These are phyloP conservation scores for Heliangelus exortis DNA, from an alignment of 2,797 vertebrate genomes.

Conservation along the genomic window DNA sequence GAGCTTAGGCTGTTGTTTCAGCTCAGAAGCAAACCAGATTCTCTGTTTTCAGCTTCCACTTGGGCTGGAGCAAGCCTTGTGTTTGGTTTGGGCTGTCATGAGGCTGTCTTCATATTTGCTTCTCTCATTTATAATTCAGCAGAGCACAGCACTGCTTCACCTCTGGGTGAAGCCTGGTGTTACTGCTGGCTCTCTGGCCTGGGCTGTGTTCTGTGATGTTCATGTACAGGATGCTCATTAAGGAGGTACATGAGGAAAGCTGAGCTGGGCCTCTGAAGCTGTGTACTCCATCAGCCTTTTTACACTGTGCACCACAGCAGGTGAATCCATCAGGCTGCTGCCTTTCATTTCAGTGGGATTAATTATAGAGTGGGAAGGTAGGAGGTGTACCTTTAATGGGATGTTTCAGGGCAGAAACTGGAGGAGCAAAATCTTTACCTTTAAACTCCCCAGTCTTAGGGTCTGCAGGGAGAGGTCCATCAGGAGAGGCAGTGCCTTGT, in stretches of 20 bases:
- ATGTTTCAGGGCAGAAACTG: background rate
- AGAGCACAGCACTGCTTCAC: background rate
- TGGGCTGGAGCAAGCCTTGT: background rate
- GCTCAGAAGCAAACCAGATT: background rate
- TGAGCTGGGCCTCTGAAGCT: background rate
- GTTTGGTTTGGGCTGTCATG: background rate
- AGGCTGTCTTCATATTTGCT: background rate
- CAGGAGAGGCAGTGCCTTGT: background rate
- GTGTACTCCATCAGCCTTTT: background rate
- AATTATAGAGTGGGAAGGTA: conserved; percentile 48
- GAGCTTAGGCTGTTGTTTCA: background rate
- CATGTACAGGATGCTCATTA: background rate
- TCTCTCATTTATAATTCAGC: background rate
- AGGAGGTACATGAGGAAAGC: background rate
- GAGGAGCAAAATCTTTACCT: conserved; percentile 30
- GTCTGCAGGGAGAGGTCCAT: background rate
- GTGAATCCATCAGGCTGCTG: background rate
- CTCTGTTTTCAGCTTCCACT: background rate
- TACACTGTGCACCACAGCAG: conserved; percentile 12
- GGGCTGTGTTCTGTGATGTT: background rate
- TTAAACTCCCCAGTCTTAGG: background rate
- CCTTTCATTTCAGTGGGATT: conserved; percentile 63
- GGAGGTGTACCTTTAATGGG: no score
- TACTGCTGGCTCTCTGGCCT: background rate
- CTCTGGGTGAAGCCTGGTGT: background rate